Conservation (phyloP, 64 coral and sea anemone species). For the Montipora capricornis region DNA sequence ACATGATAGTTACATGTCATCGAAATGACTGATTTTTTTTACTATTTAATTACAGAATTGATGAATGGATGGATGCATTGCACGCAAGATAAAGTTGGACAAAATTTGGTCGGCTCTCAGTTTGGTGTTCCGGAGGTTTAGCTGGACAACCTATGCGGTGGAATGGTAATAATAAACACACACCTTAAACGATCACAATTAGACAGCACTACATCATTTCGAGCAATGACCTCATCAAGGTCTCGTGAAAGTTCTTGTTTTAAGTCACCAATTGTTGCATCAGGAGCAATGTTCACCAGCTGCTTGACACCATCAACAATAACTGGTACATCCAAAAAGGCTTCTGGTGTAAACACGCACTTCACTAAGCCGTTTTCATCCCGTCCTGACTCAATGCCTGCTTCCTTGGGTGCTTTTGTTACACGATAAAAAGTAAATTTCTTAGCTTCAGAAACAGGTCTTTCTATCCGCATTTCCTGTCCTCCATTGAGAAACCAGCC, state of each 20-base stretch:
- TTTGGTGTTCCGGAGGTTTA: too few species aligned
- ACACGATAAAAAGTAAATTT: conserved; percentile 67
- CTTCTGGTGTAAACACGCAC: conserved; percentile 57
- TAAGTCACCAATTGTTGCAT: conserved; percentile 15
- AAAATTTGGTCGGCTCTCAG: too few species aligned
- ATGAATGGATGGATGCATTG: too few species aligned
- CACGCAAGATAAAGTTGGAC: too few species aligned
- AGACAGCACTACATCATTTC: not conserved
- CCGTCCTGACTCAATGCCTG: conserved; percentile 33
- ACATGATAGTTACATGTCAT: too few species aligned
- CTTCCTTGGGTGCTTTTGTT: conserved; percentile 37
- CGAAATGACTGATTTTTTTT: too few species aligned
- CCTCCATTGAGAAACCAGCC: conserved; percentile 29
- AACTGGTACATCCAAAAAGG: not conserved
- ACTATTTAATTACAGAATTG: too few species aligned
- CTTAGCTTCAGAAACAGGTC: conserved; percentile 40
- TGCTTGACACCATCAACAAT: not conserved
- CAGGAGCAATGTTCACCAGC: not conserved
- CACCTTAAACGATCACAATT: not conserved
- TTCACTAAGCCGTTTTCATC: conserved; percentile 45
- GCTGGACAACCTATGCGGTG: too few species aligned
- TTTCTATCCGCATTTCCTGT: conserved; percentile 14
- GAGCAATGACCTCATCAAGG: not conserved
- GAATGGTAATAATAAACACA: not conserved
- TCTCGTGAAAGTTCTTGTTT: not conserved